Evolutionary conservation across 1,140 invertebrate genomes (phyloP).

Genomic region (Conus ventricosus): DNA sequence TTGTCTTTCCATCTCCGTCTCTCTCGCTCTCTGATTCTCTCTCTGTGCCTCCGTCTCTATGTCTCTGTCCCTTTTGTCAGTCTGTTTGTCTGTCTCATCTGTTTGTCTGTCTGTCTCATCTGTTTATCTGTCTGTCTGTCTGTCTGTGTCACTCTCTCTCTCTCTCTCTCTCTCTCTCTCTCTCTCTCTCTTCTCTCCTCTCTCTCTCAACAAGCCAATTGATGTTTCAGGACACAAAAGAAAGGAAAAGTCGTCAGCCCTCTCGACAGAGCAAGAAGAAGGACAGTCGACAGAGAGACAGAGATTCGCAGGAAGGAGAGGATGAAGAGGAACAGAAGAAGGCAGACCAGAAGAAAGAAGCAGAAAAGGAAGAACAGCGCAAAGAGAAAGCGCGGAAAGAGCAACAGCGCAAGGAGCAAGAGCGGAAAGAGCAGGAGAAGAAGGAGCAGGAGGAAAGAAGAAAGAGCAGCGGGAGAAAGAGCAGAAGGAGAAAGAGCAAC

Average conservation of each 20-base stretch:
- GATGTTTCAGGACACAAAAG: not conserved
- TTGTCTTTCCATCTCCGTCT: not conserved
- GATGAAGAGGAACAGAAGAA: not conserved
- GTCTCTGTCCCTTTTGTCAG: not conserved
- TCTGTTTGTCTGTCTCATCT: not conserved
- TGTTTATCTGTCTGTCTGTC: not conserved
- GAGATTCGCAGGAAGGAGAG: not conserved
- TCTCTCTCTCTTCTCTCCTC: conserved; percentile 2
- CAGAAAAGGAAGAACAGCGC: not conserved
- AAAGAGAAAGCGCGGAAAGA: not conserved
- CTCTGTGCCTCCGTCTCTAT: not conserved
- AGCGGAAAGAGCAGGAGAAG: not conserved
- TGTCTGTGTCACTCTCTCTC: not conserved
- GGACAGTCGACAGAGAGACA: not conserved
- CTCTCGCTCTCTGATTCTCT: not conserved
- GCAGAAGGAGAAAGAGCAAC: not conserved
- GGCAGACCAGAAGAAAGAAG: not conserved
- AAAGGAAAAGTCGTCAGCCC: not conserved
- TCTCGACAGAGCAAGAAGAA: not conserved
- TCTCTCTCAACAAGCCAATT: not conserved
- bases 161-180: conserved; percentile 10
- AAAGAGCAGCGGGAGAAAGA: not conserved
- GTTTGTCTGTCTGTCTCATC: not conserved
- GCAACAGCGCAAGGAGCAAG: not conserved
- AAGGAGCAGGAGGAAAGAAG: not conserved